Evolutionary conservation across 2,888 invertebrate genomes (phyloP).

Genomic region (Diogma glabrata): DNA sequence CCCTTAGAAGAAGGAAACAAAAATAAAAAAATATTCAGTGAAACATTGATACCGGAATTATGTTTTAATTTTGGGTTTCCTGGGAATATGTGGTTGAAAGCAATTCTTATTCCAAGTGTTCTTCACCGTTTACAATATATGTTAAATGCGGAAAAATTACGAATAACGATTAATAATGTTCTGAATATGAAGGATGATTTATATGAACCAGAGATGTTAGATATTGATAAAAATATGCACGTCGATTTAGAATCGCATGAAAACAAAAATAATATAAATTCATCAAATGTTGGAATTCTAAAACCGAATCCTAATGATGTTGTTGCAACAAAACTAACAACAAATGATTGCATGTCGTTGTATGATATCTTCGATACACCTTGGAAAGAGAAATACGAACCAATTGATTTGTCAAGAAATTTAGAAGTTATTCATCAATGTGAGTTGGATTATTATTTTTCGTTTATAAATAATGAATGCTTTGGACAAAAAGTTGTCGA

Average conservation of each 20-base stretch:
- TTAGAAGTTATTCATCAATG: slow-evolving; percentile 45
- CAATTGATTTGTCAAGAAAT: slow-evolving; percentile 53
- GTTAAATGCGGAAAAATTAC: slow-evolving; percentile 31
- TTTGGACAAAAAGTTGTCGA: slow-evolving; percentile 20
- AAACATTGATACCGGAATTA: slow-evolving; percentile 78
- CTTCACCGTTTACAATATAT: slow-evolving; percentile 50
- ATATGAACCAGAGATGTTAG: slow-evolving; percentile 23
- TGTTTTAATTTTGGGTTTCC: slow-evolving; percentile 62
- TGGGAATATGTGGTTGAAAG: slow-evolving; percentile 72
- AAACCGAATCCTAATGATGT: slow-evolving; percentile 5
- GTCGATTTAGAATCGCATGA: not conserved
- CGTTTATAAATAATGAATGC: slow-evolving; percentile 38
- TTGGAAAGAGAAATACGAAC: slow-evolving; percentile 41
- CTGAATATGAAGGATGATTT: slow-evolving; percentile 22
- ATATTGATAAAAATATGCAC: not conserved
- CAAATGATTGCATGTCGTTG: not conserved
- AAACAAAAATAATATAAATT: not conserved
- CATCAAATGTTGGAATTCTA: slow-evolving; percentile 1
- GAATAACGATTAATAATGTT: slow-evolving; percentile 32
- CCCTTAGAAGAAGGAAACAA: slow-evolving; percentile 23
- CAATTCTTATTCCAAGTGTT: slow-evolving; percentile 70
- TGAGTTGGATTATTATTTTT: slow-evolving; percentile 58
- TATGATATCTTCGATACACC: slow-evolving; percentile 18
- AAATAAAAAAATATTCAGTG: slow-evolving; percentile 32
- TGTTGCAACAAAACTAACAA: not conserved